Conservation (phyloP, 2,888 invertebrate genomes). For the Galeopsomyia nigrocyanea region DNA sequence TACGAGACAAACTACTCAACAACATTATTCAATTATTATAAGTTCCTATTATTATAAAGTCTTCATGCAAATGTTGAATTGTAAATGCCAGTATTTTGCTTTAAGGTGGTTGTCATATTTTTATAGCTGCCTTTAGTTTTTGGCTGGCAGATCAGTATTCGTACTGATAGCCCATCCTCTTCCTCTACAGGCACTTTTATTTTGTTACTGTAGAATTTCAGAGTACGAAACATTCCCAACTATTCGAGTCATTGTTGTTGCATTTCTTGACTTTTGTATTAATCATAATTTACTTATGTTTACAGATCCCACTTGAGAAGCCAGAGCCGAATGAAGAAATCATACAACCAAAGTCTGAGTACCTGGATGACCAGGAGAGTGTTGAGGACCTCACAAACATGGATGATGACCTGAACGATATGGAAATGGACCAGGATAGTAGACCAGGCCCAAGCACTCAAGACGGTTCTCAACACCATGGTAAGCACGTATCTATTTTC, state of each 20-base stretch:
- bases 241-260: too few relatives aligned
- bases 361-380: conserved; percentile 79
- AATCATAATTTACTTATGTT: conserved; percentile 2
- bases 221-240: conserved; percentile 58
- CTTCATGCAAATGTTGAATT: too few relatives aligned
- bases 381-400: conserved; percentile 88
- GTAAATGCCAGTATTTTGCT: too few relatives aligned
- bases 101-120: conserved; percentile 36
- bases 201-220: too few relatives aligned
- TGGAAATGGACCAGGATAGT: conserved; percentile 79
- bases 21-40: too few relatives aligned
- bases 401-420: conserved; percentile 80
- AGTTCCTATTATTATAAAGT: too few relatives aligned
- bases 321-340: conserved; percentile 71
- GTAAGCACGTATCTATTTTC: conserved; percentile 66
- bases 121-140: background rate
- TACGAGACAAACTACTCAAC: too few relatives aligned
- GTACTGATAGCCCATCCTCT: conserved; percentile 49
- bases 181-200: conserved; percentile 28
- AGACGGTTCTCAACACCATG: conserved; percentile 75
- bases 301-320: conserved; percentile 69
- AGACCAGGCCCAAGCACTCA: conserved; percentile 76
- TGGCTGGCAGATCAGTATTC: conserved; percentile 63
- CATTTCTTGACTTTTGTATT: too few relatives aligned
- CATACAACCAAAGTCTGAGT: conserved; percentile 83